Evolutionary conservation across 2,113 vertebrate genomes (phyloP).

Genomic region (Phylloscopus trochilus): DNA sequence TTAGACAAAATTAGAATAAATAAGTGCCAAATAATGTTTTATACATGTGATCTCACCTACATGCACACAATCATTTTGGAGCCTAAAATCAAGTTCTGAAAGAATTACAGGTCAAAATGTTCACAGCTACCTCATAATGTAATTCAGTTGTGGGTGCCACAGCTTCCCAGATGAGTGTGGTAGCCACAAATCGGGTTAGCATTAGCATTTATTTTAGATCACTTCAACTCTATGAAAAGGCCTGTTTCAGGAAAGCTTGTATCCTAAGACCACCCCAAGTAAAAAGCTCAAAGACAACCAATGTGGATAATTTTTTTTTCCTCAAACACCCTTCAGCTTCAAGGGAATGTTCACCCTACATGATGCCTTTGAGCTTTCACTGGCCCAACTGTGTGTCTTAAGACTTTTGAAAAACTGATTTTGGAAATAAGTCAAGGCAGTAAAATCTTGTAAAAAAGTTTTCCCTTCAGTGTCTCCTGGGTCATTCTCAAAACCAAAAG

Average conservation of each 20-base stretch:
- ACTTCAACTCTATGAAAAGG: background rate
- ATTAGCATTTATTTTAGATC: background rate
- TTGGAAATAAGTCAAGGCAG: background rate
- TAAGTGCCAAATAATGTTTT: background rate
- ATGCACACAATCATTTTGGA: background rate
- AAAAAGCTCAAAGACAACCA: background rate
- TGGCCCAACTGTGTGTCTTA: background rate
- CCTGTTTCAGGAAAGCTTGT: background rate
- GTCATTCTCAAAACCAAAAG: background rate
- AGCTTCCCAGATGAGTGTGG: background rate
- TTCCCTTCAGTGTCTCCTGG: background rate
- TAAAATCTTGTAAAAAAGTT: background rate
- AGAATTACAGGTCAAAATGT: background rate
- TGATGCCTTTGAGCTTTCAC: background rate
- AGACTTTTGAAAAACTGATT: background rate
- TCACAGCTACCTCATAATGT: background rate
- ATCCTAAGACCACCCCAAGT: background rate
- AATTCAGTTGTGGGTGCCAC: background rate
- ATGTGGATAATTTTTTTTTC: background rate
- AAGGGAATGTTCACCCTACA: background rate
- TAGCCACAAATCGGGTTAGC: background rate
- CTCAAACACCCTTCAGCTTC: background rate
- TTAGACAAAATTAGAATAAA: background rate
- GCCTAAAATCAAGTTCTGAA: background rate
- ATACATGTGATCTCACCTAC: background rate